Evolutionary conservation across 2,888 invertebrate genomes (phyloP).

Genomic region (Sphaerophoria rueppellii): DNA sequence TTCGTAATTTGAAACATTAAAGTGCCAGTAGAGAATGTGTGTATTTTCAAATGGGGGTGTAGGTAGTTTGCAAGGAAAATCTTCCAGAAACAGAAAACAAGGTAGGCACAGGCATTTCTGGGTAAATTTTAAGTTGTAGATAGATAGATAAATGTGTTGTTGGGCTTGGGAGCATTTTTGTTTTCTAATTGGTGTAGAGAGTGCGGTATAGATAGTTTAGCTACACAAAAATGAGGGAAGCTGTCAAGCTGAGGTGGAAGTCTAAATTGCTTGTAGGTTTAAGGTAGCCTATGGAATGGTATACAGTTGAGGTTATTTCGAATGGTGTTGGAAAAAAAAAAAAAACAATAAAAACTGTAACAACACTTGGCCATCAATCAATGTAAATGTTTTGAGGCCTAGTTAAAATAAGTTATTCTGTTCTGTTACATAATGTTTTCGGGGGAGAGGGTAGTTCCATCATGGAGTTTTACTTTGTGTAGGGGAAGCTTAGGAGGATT

Average conservation of each 20-base stretch:
- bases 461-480: background rate
- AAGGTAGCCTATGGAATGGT: background rate
- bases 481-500: background rate
- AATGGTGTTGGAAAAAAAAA: background rate
- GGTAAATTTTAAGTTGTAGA: conserved; percentile 14
- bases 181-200: background rate
- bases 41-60: background rate
- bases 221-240: conserved; percentile 1
- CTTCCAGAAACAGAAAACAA: background rate
- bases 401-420: conserved; percentile 33
- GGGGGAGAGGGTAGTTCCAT: background rate
- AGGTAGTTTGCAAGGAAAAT: background rate
- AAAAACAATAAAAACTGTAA: background rate
- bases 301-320: background rate
- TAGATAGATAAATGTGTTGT: background rate
- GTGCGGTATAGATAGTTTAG: background rate
- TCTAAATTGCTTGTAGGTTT: background rate
- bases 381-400: conserved; percentile 34
- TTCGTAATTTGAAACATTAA: conserved; percentile 73
- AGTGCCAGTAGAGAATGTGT: conserved; percentile 47
- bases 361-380: conserved; percentile 46
- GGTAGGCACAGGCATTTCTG: background rate
- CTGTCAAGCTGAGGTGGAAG: conserved; percentile 18
- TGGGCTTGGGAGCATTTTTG: background rate
- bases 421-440: conserved; percentile 8